Conservation (phyloP, 1,140 invertebrate species). For the Sogatella furcifera region DNA sequence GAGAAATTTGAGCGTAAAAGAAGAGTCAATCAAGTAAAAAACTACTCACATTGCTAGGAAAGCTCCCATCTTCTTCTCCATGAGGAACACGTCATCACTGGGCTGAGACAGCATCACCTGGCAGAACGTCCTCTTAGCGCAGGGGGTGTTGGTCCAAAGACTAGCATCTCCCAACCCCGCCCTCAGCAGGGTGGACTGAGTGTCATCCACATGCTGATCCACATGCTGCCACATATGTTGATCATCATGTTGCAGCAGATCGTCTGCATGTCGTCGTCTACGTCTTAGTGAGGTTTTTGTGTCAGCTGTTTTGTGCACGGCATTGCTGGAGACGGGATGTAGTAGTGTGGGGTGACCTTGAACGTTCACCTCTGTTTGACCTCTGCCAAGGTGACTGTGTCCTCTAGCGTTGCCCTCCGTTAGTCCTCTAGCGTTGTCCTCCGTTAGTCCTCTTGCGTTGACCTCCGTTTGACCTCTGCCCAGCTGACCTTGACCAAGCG, state of each 20-base stretch:
- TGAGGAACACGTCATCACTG: conserved; percentile 49
- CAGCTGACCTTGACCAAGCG: too few species aligned
- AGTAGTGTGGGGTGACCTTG: too few species aligned
- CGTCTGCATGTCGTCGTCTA: neutral
- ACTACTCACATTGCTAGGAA: conserved; percentile 55
- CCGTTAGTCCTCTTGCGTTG: neutral
- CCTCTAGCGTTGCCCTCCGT: neutral
- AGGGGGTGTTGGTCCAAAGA: conserved; percentile 59
- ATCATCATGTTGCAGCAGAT: neutral
- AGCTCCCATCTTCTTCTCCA: conserved; percentile 67
- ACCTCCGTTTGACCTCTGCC: neutral
- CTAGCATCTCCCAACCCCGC: conserved; percentile 27
- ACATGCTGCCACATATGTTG: neutral
- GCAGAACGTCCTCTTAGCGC: conserved; percentile 63
- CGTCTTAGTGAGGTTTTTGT: too few species aligned
- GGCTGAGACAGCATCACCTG: conserved; percentile 53
- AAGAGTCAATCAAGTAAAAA: neutral
- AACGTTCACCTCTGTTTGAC: neutral
- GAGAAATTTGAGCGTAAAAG: too few species aligned
- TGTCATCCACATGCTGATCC: conserved; percentile 24
- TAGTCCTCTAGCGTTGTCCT: neutral
- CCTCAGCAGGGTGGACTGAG: conserved; percentile 41
- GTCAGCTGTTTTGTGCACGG: too few species aligned
- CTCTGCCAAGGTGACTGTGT: neutral
- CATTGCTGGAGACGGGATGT: too few species aligned